These are phyloP conservation scores for sheep (Ovis aries) DNA, from an alignment of 2,113 vertebrate genomes.

Conservation along the genomic window ARS-UI_Ramb_v3.0 NC_056061.1:30315001-30315500, in stretches of 20 bases:
- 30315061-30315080: neutral
- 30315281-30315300: neutral
- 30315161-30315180: neutral
- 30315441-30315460: neutral
- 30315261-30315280: neutral
- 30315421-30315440: neutral
- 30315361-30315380: neutral
- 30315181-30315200: neutral
- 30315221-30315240: neutral
- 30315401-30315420: neutral
- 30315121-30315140: neutral
- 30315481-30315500: neutral
- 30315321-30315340: neutral
- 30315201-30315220: neutral
- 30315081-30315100: neutral
- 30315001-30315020: neutral
- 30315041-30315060: neutral
- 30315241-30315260: neutral
- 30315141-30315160: neutral
- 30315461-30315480: neutral
- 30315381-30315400: neutral
- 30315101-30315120: neutral
- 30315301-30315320: neutral
- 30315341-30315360: neutral
- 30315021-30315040: neutral